phyloP scores from a whole-genome alignment of 2,113 vertebrate species.

The rat (Rattus norvegicus) region DNA sequence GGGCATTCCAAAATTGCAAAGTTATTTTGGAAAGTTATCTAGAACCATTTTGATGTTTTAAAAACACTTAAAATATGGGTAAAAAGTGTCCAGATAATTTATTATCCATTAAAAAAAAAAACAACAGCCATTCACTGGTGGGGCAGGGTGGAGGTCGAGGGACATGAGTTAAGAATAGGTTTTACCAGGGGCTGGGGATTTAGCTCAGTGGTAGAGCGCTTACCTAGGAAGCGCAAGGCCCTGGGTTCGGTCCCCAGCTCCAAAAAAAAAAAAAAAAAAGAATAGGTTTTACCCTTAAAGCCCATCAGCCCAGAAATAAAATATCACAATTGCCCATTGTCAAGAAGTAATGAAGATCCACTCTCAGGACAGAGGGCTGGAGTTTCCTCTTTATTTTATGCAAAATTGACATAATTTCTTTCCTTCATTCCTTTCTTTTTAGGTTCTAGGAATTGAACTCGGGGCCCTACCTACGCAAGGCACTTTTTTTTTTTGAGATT shows the following conservation, averaged over 20 bases:
- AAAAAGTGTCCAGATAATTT: not conserved
- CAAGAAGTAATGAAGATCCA: not conserved
- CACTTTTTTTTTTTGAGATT: not conserved
- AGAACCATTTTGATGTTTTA: not conserved
- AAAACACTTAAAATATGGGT: not conserved
- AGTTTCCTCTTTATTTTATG: slow-evolving; percentile 6
- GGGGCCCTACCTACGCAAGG: not conserved
- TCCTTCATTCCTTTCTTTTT: not conserved
- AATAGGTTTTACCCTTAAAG: not conserved
- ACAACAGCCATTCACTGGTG: not conserved
- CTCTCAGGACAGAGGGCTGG: not conserved
- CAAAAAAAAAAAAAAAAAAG: no score
- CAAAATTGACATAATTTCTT: not conserved
- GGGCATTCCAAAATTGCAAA: not conserved
- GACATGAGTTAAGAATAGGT: slow-evolving; percentile 10
- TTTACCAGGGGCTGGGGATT: no score
- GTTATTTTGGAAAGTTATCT: slow-evolving; percentile 4
- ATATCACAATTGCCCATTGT: not conserved
- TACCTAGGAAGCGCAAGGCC: no score
- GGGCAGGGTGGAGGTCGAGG: not conserved
- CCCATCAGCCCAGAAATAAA: not conserved
- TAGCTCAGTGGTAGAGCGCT: no score
- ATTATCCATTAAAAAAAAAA: slow-evolving; percentile 41
- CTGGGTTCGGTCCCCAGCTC: no score
- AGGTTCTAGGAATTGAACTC: not conserved